phyloP scores from a whole-genome alignment of 1,140 invertebrate genomes.

The Dendrolimus punctatus region DNA sequence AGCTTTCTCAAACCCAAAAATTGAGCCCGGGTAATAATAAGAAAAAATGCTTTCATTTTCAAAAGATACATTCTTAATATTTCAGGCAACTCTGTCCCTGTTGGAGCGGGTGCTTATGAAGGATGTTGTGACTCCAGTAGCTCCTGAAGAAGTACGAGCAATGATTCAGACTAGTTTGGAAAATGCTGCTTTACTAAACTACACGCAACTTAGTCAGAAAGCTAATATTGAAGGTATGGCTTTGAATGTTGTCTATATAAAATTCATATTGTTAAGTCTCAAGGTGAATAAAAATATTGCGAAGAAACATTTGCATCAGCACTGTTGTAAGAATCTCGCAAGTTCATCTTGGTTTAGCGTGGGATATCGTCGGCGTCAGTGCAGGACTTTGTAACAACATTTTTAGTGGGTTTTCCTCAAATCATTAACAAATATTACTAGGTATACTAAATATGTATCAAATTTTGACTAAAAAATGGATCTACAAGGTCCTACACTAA shows the following conservation, averaged over 20 bases:
- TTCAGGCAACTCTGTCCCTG: slow-evolving; percentile 90
- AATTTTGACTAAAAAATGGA: too few species aligned
- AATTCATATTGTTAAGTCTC: slow-evolving; percentile 2
- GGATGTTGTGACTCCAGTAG: slow-evolving; percentile 97
- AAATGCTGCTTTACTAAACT: slow-evolving; percentile 98
- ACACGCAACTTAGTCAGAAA: slow-evolving; percentile 95
- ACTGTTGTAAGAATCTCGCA: too few species aligned
- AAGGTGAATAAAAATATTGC: too few species aligned
- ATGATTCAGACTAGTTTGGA: slow-evolving; percentile 98
- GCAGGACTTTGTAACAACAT: too few species aligned
- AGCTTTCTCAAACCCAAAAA: too few species aligned
- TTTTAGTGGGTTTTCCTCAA: too few species aligned
- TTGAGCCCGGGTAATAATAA: not conserved
- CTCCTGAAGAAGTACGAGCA: slow-evolving; percentile 94
- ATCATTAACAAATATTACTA: too few species aligned
- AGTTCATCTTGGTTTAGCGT: too few species aligned
- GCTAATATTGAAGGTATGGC: slow-evolving; percentile 95
- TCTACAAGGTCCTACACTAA: too few species aligned
- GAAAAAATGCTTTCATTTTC: not conserved
- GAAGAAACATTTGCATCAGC: too few species aligned
- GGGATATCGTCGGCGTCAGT: too few species aligned
- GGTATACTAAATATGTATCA: too few species aligned
- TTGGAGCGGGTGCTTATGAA: slow-evolving; percentile 99
- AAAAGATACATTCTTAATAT: slow-evolving; percentile 8
- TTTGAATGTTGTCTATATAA: not conserved